A percentile compares a stretch with the other conserved stretches of the same genome.
phyloP scores from a whole-genome alignment of 2,888 invertebrate species.

The Diarsia rubi region DNA sequence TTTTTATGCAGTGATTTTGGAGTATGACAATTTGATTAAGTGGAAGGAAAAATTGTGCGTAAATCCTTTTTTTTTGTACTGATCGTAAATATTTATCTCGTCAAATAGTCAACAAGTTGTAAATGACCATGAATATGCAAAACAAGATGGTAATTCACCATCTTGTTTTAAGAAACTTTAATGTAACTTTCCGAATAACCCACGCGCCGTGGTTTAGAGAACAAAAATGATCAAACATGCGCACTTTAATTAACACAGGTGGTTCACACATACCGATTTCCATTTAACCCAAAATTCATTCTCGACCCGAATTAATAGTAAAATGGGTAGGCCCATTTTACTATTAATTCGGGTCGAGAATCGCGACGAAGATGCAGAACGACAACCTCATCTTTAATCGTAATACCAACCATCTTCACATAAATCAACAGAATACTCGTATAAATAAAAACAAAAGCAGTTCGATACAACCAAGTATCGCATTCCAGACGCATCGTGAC shows the following conservation, averaged over 20 bases:
- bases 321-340: too few species aligned
- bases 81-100: too few species aligned
- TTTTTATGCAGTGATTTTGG: conserved; percentile 26
- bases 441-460: conserved; percentile 39
- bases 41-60: background rate
- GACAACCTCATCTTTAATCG: background rate
- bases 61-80: background rate
- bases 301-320: too few species aligned
- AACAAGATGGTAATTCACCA: too few species aligned
- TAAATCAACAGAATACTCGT: conserved; percentile 40
- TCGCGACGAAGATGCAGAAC: too few species aligned
- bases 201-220: too few species aligned
- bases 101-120: background rate
- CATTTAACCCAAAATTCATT: too few species aligned
- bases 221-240: too few species aligned
- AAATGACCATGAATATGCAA: background rate
- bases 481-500: conserved; percentile 66
- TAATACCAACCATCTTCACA: conserved; percentile 8
- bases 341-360: too few species aligned
- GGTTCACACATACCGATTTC: too few species aligned
- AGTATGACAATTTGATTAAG: too few species aligned
- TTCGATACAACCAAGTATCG: conserved; percentile 58
- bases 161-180: background rate
- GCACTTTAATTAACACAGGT: too few species aligned
- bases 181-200: background rate